A percentile compares a stretch with the other conserved stretches of the same genome.
Conservation (phyloP, 2,797 vertebrate genomes). For the Remorina albescens region DNA sequence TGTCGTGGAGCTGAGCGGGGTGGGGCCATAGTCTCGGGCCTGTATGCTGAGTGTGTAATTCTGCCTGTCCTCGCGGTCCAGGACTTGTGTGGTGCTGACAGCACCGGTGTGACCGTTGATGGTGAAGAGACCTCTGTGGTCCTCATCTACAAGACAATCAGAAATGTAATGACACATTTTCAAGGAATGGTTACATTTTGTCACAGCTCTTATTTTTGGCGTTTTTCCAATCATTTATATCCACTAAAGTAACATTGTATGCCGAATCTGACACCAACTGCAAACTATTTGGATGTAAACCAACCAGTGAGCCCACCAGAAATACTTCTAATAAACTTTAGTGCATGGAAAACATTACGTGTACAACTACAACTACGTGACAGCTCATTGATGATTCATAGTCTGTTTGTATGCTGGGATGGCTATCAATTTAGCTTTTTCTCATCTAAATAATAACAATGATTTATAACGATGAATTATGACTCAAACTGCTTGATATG, state of each 20-base stretch:
- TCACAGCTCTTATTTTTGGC: neutral
- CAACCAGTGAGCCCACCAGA: no score
- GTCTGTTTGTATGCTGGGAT: neutral
- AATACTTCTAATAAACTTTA: no score
- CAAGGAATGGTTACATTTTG: neutral
- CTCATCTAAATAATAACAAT: no score
- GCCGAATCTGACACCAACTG: no score
- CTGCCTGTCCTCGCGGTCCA: conserved; percentile 89
- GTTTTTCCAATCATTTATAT: neutral
- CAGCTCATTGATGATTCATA: neutral
- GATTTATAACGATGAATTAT: neutral
- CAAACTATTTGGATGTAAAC: neutral
- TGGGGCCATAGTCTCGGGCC: conserved; percentile 87
- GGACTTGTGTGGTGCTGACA: conserved; percentile 82
- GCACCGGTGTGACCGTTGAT: conserved; percentile 88
- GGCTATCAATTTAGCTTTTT: neutral
- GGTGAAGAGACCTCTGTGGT: conserved; percentile 85
- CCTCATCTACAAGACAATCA: conserved; percentile 81
- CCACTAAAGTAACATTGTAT: neutral
- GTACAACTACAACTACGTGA: no score
- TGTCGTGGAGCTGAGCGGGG: conserved; percentile 80
- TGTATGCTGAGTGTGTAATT: conserved; percentile 89
- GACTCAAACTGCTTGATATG: neutral
- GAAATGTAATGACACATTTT: neutral
- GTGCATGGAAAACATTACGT: no score